These are phyloP conservation scores for Pterophyllum scalare DNA, from an alignment of 2,113 vertebrate genomes.

Conservation along the genomic window DNA sequence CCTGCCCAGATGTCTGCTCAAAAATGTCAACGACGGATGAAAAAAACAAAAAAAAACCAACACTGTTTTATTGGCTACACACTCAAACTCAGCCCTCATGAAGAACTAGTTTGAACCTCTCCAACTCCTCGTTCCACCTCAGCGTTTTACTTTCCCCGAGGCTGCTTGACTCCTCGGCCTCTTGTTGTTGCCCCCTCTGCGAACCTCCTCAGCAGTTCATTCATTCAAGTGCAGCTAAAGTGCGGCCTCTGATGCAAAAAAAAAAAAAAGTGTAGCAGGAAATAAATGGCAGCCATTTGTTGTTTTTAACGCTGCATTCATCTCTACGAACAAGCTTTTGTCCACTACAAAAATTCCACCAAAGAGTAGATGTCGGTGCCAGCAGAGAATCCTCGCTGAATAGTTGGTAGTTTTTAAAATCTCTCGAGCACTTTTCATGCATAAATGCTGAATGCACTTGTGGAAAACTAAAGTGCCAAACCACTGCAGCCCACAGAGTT, in stretches of 20 bases:
- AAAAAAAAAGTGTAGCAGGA: slow-evolving; percentile 3
- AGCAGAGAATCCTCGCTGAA: background rate
- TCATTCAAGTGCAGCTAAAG: slow-evolving; percentile 44
- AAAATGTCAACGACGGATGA: slow-evolving; percentile 15
- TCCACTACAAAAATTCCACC: background rate
- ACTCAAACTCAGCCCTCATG: background rate
- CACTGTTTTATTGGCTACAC: background rate
- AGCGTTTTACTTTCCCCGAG: slow-evolving; percentile 30
- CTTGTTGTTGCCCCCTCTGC: slow-evolving; percentile 13
- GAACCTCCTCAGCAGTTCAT: slow-evolving; percentile 38
- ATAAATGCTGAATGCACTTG: background rate
- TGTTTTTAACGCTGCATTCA: slow-evolving; percentile 4
- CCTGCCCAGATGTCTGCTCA: background rate
- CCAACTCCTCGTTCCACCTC: slow-evolving; percentile 35
- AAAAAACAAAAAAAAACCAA: background rate
- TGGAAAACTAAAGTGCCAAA: background rate
- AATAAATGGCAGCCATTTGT: slow-evolving; percentile 28
- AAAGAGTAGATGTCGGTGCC: background rate
- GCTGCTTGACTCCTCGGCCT: slow-evolving; percentile 36
- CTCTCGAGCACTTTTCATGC: background rate
- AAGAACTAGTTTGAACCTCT: slow-evolving; percentile 32
- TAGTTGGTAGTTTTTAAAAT: background rate
- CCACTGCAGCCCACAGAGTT: background rate
- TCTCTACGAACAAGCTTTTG: background rate
- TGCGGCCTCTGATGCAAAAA: background rate